Percentiles rank a stretch among this genome's conserved stretches.
Evolutionary conservation across 2,888 invertebrate species (phyloP).

Genomic region (Flexamia atlantica): DNA sequence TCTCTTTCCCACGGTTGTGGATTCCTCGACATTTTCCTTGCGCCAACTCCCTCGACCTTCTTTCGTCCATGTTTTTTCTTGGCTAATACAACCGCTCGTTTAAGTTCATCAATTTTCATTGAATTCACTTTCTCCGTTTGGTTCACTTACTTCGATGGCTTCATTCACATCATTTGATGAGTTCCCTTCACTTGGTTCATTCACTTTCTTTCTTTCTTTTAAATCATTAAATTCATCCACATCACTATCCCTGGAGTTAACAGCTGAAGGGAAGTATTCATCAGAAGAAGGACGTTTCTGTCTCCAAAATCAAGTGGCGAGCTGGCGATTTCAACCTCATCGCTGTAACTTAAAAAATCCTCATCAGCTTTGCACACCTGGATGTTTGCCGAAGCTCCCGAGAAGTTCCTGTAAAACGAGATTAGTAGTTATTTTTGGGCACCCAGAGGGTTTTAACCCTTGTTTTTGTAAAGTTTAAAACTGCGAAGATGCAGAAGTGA

Average conservation of each 20-base stretch:
- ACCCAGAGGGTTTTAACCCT: no score
- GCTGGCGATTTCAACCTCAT: slow-evolving; percentile 45
- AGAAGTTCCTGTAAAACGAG: slow-evolving; percentile 19
- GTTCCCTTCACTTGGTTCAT: slow-evolving; percentile 35
- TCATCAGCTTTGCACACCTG: slow-evolving; percentile 36
- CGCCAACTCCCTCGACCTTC: slow-evolving; percentile 26
- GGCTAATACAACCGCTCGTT: neutral
- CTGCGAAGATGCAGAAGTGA: no score
- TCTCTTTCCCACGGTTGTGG: slow-evolving; percentile 16
- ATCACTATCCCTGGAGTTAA: slow-evolving; percentile 41
- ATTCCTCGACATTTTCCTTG: slow-evolving; percentile 44
- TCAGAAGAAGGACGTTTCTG: slow-evolving; percentile 44
- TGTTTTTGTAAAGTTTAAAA: no score
- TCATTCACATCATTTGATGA: slow-evolving; percentile 35
- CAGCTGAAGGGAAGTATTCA: slow-evolving; percentile 34
- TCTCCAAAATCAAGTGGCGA: slow-evolving; percentile 41
- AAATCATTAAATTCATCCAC: slow-evolving; percentile 25
- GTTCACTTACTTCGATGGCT: neutral
- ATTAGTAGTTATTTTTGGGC: no score
- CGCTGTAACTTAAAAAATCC: slow-evolving; percentile 36
- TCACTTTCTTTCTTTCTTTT: slow-evolving; percentile 18
- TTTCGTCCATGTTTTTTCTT: slow-evolving; percentile 42
- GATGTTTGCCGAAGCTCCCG: neutral
- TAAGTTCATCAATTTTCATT: neutral
- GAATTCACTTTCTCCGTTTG: neutral